phyloP scores from a whole-genome alignment of 2,797 vertebrate genomes.

The Sebastes reedi region DNA sequence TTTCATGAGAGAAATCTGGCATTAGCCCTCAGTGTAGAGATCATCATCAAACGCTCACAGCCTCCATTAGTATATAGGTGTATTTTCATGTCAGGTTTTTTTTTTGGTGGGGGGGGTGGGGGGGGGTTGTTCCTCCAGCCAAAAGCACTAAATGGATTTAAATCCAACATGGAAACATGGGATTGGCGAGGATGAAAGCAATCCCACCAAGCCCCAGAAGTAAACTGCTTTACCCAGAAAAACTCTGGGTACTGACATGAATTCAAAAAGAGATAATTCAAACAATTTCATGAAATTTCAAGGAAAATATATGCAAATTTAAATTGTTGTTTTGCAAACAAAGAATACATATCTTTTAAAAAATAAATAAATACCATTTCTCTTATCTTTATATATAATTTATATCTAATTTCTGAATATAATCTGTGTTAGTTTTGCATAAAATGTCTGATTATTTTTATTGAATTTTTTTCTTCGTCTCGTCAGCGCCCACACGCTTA shows the following conservation, averaged over 20 bases:
- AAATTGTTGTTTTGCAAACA: constrained; percentile 21
- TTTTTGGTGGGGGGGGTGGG: not conserved
- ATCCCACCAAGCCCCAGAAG: constrained; percentile 65
- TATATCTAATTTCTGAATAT: not conserved
- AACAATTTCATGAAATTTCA: constrained; percentile 39
- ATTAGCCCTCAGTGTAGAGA: constrained; percentile 24
- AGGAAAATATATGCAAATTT: constrained; percentile 14
- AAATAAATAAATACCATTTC: not conserved
- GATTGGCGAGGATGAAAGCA: constrained; percentile 74
- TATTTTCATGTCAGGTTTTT: constrained; percentile 55
- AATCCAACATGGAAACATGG: constrained; percentile 72
- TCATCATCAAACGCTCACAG: constrained; percentile 38
- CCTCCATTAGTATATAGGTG: constrained; percentile 61
- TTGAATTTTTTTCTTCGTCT: not conserved
- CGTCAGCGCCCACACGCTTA: constrained; percentile 18
- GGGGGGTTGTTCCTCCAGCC: constrained; percentile 37
- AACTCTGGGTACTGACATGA: constrained; percentile 36
- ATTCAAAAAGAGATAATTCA: constrained; percentile 21
- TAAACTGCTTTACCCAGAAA: constrained; percentile 32
- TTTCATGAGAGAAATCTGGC: constrained; percentile 12
- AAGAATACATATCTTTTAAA: not conserved
- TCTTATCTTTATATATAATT: not conserved
- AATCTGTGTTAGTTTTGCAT: not conserved
- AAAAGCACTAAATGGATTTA: constrained; percentile 68
- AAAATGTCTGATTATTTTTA: constrained; percentile 1